These are phyloP conservation scores for Australoheros scitulus DNA, from an alignment of 2,113 vertebrate genomes.

Conservation along the genomic window DNA sequence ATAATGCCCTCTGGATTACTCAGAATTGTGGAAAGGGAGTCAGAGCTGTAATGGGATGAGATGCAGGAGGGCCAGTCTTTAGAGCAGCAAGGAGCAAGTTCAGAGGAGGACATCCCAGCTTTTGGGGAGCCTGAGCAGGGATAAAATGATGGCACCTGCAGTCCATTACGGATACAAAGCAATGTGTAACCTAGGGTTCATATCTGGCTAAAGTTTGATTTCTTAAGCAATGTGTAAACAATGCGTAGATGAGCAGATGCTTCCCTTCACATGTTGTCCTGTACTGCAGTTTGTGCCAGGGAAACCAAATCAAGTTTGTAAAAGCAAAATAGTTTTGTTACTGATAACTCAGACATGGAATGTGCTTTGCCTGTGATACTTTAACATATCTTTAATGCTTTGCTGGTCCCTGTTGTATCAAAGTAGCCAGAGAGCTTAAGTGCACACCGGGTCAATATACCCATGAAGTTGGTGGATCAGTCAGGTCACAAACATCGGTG, in stretches of 20 bases:
- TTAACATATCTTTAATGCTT: conserved; percentile 15
- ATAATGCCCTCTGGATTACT: not conserved
- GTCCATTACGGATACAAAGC: not conserved
- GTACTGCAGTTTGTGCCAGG: no score
- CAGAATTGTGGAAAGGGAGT: not conserved
- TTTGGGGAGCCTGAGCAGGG: not conserved
- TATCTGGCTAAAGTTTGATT: not conserved
- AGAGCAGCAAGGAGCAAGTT: not conserved
- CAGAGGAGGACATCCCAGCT: not conserved
- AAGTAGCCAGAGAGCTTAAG: conserved; percentile 24
- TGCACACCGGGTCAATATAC: conserved; percentile 19
- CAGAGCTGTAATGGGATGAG: not conserved
- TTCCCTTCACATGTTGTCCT: no score
- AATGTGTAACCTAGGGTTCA: not conserved
- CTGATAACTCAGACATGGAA: conserved; percentile 5
- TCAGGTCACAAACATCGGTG: conserved; percentile 38
- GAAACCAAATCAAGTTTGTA: not conserved
- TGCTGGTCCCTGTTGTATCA: conserved; percentile 30
- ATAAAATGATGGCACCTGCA: not conserved
- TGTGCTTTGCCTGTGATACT: not conserved
- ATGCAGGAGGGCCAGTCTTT: not conserved
- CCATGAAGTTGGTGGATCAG: conserved; percentile 32
- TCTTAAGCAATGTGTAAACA: no score
- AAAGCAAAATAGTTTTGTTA: not conserved
- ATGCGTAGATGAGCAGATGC: no score